Evolutionary conservation across 2,888 invertebrate species (phyloP), one percentile per base, ranked within the genome.

Genomic region (Diarsia brunnea): DNA sequence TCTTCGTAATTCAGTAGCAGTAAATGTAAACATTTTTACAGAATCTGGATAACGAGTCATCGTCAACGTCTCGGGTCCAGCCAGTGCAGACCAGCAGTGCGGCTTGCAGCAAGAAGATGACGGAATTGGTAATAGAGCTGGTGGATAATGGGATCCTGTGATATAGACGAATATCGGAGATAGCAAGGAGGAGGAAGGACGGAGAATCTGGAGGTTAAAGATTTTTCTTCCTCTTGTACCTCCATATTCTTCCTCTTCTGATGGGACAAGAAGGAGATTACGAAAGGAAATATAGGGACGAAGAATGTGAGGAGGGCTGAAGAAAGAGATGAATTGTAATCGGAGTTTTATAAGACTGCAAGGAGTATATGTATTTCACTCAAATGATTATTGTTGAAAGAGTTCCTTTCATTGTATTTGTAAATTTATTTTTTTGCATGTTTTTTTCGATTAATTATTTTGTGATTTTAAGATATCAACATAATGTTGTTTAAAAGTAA

Each of bases 61-160:
- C 88, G 0, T 84, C 90, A 2, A 90, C 91, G 0, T 90, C 90
- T 2, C 92, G 91, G 21, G 87, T 89, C 1, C 93, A 90, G 24
- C 97, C 97, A 0, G 96, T 97, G 43, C 92, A 93, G 89, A 96
- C 97, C 0, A 93, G 94, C 1, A 97, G 97, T 87, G 97, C 97
- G 70, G 93, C 96, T 53, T 98, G 98, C 87, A 95, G 97, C 69
- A 96, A 95, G 88, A 97, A 98, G 90, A 97, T 98, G 97, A 97
- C 97, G 0, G 98, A 98, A 73, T 94, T 98, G 72, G 97, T 98
- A 0, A 95, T 97, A 78, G 98, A 98, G 90, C 95, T 98, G 72
- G 97, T 98, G 1, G 97, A 98, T 85, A 96, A 96, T 31, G 97
- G 96, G 21, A 95, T 97, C 19, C 60, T 82, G 21, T 79, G 55